Percentiles rank a stretch among this genome's conserved stretches.
Evolutionary conservation across 2,113 vertebrate species (phyloP).

Genomic region (Dryoscopus gambensis): DNA sequence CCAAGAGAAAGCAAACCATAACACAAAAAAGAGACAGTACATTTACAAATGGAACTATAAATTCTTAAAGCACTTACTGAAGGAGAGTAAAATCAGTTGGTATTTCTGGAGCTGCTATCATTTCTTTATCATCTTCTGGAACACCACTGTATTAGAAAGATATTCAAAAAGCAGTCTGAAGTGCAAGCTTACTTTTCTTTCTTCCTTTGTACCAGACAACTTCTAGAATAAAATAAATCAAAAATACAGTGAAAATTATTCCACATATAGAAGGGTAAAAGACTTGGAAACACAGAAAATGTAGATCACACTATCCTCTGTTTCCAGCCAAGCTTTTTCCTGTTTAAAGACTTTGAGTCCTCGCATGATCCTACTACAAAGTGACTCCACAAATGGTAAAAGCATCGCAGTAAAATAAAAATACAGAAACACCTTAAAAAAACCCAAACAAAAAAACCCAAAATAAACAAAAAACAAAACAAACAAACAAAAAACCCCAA

Average conservation of each 20-base stretch:
- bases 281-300: neutral
- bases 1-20: neutral
- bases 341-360: neutral
- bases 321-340: neutral
- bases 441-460: neutral
- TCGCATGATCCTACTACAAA: neutral
- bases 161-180: conserved; percentile 72
- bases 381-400: neutral
- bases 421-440: neutral
- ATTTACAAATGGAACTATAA: neutral
- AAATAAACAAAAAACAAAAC: neutral
- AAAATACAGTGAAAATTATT: neutral
- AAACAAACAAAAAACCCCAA: neutral
- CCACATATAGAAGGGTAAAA: neutral
- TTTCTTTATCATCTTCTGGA: conserved; percentile 99
- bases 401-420: neutral
- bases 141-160: conserved; percentile 78
- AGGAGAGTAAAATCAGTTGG: conserved; percentile 93
- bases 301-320: neutral
- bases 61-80: conserved; percentile 83
- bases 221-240: conserved; percentile 27
- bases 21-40: neutral
- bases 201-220: conserved; percentile 56
- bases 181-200: conserved; percentile 52
- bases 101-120: conserved; percentile 99